Evolutionary conservation across 2,113 vertebrate species (phyloP).

Genomic region (Elephas maximus): DNA sequence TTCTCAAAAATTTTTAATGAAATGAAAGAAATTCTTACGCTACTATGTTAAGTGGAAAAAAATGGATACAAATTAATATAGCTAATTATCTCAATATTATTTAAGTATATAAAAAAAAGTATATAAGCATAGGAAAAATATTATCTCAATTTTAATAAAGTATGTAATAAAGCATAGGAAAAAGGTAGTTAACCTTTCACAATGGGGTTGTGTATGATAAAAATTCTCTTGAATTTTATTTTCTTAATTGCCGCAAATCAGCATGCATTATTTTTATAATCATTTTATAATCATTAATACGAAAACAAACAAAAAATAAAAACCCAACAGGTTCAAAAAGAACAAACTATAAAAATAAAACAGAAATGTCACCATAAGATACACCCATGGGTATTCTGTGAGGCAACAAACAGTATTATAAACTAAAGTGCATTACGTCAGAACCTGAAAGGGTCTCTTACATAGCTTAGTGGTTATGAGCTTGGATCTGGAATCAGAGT

Average conservation of each 20-base stretch:
- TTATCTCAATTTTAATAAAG: neutral
- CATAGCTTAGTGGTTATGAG: slow-evolving; percentile 75
- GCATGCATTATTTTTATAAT: neutral
- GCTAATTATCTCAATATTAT: neutral
- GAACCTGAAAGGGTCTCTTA: slow-evolving; percentile 76
- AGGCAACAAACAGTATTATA: slow-evolving; percentile 45
- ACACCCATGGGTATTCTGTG: neutral
- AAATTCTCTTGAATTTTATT: neutral
- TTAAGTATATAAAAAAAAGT: neutral
- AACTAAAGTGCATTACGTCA: slow-evolving; percentile 62
- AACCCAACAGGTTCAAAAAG: slow-evolving; percentile 51
- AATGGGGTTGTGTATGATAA: neutral
- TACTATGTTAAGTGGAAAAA: neutral
- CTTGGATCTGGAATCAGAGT: slow-evolving; percentile 76
- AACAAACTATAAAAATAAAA: slow-evolving; percentile 51
- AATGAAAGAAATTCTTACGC: slow-evolving; percentile 48
- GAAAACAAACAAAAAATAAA: neutral
- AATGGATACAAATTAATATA: slow-evolving; percentile 25
- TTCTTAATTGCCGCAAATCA: slow-evolving; percentile 60
- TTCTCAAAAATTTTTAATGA: slow-evolving; percentile 1
- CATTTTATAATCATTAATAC: slow-evolving; percentile 49
- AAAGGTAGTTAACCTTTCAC: slow-evolving; percentile 7
- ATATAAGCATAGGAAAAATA: neutral
- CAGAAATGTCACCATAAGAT: slow-evolving; percentile 26
- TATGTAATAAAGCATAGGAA: neutral